Evolutionary conservation across 2,888 invertebrate species (phyloP).

Genomic region (Melieria omissa): DNA sequence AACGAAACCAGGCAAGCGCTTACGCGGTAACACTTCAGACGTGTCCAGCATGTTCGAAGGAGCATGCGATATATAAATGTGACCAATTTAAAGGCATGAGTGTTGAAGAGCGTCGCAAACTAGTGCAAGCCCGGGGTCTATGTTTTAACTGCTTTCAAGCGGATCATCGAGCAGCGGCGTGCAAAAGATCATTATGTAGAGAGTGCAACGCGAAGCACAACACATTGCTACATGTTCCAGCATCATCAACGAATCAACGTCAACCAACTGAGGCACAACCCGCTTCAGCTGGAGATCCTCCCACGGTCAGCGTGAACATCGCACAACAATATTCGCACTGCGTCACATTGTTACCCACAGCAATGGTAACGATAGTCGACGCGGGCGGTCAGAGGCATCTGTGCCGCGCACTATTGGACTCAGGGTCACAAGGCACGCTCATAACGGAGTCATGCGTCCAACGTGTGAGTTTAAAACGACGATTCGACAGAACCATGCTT

Average conservation of each 20-base stretch:
- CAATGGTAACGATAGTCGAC: slow-evolving; percentile 21
- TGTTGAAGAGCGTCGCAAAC: slow-evolving; percentile 16
- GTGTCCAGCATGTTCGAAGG: slow-evolving; percentile 20
- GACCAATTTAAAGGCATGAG: slow-evolving; percentile 19
- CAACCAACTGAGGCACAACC: neutral
- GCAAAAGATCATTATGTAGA: slow-evolving; percentile 26
- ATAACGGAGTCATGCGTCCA: neutral
- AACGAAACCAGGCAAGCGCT: neutral
- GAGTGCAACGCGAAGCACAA: slow-evolving; percentile 35
- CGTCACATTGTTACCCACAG: slow-evolving; percentile 25
- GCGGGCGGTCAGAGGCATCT: slow-evolving; percentile 4
- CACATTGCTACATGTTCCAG: slow-evolving; percentile 26
- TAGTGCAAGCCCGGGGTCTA: slow-evolving; percentile 15
- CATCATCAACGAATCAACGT: neutral
- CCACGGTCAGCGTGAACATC: slow-evolving; percentile 14
- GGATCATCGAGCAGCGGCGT: slow-evolving; percentile 30
- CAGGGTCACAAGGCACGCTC: neutral
- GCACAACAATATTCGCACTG: too few relatives aligned
- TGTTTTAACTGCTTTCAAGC: slow-evolving; percentile 38
- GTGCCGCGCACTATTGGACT: too few relatives aligned
- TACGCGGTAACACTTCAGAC: neutral
- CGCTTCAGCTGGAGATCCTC: too few relatives aligned
- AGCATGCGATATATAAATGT: slow-evolving; percentile 33
- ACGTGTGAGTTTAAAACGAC: too few relatives aligned
- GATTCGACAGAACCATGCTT: neutral